Evolutionary conservation across 1,140 invertebrate genomes (phyloP), one percentile per base, ranked within the genome.

Genomic region (Drosophila oshimai): DNA sequence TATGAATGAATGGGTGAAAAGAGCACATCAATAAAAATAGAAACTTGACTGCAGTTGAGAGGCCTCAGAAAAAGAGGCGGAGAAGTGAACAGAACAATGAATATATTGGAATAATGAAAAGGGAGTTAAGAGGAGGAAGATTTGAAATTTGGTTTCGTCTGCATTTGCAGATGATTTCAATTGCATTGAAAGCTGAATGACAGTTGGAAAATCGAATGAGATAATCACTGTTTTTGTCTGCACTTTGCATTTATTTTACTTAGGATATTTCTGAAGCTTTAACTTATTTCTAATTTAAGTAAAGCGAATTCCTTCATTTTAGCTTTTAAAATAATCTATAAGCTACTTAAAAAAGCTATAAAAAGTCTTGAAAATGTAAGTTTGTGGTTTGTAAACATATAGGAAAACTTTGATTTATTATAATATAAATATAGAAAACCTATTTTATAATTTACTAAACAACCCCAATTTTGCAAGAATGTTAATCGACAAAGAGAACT

Each of bases 21-120:
- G 29, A 60, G 53, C 45, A 67, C 54, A 71, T 72, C 67, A 72
- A 72, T 61, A 72, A 71, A 71, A 51, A 44, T 47, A 33, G 28
- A 62, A 60, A 69, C 53, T 62, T 37, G 46, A 53, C 69, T 61
- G 68, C 68, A 62, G 46, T 62, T 61, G 41, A 72, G 47, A 72
- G 44, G 53, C 13, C 34, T 33, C 36, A 13, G 6, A 37, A 33
- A 49, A 62, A 51, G 28, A 57, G 17, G 39, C 28, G 26, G 44
- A 62, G 10, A 47, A 64, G 13, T 46, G 61, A 47, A 20, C 58
- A 33, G 42, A 26, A 65, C 62, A 67, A 67, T 67, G 62, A 39
- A 67, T 67, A 65, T 67, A 65, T 67, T 65, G 42, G 15, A 65
- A 65, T 67, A 65, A 65, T 50, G 42, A 37, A 65, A 41, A 41